phyloP scores from a whole-genome alignment of 2,113 vertebrate species.

The Otolemur garnettii region DNA sequence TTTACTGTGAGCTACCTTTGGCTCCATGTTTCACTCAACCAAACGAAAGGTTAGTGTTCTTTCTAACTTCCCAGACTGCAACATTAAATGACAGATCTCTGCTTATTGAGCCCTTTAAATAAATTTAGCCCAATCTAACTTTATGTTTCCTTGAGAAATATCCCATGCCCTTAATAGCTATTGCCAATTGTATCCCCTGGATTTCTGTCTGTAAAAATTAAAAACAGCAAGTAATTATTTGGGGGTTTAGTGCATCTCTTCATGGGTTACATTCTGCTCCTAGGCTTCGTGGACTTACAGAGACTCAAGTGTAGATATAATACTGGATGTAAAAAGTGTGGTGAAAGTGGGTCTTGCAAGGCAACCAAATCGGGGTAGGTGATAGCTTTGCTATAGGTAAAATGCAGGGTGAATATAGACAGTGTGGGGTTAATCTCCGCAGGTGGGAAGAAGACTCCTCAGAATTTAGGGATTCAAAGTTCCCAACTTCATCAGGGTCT shows the following conservation, averaged over 20 bases:
- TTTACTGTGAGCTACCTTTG: not conserved
- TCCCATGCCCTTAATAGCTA: not conserved
- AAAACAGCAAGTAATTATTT: not conserved
- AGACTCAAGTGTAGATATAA: not conserved
- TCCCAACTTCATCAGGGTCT: not conserved
- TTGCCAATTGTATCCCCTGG: not conserved
- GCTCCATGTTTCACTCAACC: not conserved
- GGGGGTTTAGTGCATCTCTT: not conserved
- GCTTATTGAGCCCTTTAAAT: not conserved
- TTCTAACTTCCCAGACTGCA: not conserved
- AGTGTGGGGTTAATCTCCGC: not conserved
- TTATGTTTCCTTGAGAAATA: not conserved
- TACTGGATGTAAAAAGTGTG: not conserved
- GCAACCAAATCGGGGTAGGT: not conserved
- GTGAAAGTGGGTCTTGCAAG: too few relatives aligned
- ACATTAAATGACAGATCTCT: not conserved
- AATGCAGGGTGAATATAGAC: not conserved
- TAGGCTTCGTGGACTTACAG: not conserved
- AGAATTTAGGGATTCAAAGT: not conserved
- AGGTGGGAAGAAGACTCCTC: too few relatives aligned
- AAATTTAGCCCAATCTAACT: not conserved
- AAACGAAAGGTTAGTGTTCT: not conserved
- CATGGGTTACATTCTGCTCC: not conserved
- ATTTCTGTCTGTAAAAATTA: not conserved
- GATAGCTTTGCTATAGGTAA: too few relatives aligned